Conservation (phyloP, 2,113 vertebrate species). For the Vimba vimba region DNA sequence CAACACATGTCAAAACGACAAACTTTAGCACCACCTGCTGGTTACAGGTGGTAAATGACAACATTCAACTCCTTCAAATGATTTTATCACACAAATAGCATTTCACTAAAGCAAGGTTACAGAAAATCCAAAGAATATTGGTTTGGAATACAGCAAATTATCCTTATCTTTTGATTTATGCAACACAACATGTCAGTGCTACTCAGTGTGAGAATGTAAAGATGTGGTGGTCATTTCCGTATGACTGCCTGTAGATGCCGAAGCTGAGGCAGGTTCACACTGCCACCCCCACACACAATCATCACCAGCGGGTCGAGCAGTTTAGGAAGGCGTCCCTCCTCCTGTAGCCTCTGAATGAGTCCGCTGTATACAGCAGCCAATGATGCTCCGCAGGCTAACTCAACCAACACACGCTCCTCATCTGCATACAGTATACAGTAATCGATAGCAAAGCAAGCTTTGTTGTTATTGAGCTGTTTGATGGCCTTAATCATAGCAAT, state of each 20-base stretch:
- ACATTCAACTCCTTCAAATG: neutral
- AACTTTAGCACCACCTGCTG: conserved; percentile 37
- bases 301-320: conserved; percentile 71
- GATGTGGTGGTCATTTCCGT: conserved; percentile 49
- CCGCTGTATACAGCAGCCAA: conserved; percentile 77
- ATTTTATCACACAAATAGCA: neutral
- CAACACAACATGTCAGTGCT: neutral
- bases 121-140: neutral
- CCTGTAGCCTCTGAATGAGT: conserved; percentile 71
- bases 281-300: conserved; percentile 80
- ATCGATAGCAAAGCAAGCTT: neutral
- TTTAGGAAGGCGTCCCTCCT: conserved; percentile 67
- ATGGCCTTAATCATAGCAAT: neutral
- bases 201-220: neutral
- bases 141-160: neutral
- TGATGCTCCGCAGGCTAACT: conserved; percentile 79
- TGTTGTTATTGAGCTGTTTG: conserved; percentile 1
- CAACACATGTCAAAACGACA: neutral
- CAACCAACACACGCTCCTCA: conserved; percentile 82
- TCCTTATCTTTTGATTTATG: neutral
- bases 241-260: conserved; percentile 58
- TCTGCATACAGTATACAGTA: conserved; percentile 62
- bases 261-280: conserved; percentile 72
- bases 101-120: conserved; percentile 7
- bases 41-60: neutral